Percentiles rank a stretch among this genome's conserved stretches.
These are phyloP conservation scores for Rotaria macrura DNA, from an alignment of 2,888 invertebrate species.

Conservation along the genomic window DNA sequence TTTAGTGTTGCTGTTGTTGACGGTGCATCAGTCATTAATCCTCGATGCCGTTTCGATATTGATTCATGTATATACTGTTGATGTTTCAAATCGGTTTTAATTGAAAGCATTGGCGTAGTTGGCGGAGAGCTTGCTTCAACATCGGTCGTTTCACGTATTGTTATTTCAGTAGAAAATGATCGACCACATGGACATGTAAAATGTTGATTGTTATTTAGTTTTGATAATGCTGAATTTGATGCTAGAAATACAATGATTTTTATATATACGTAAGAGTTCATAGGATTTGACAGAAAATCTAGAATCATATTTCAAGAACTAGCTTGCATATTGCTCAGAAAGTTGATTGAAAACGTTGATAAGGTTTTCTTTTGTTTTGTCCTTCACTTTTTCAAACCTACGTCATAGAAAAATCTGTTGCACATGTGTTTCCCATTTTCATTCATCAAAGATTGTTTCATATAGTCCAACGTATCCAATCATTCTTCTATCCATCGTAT, in stretches of 20 bases:
- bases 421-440: no score
- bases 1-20: background rate
- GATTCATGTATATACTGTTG: background rate
- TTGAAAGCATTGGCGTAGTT: background rate
- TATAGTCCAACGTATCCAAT: no score
- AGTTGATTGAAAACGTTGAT: no score
- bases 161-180: background rate
- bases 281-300: background rate
- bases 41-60: background rate
- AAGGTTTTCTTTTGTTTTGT: no score
- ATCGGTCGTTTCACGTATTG: background rate
- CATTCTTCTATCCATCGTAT: no score
- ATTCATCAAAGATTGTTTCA: no score
- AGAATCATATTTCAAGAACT: no score
- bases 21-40: background rate
- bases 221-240: background rate
- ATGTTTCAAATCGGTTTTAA: background rate
- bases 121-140: background rate
- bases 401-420: no score
- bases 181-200: constrained; percentile 12
- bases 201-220: background rate
- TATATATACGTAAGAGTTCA: background rate
- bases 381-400: no score
- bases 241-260: background rate
- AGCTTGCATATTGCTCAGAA: no score